Percentiles rank a stretch among this genome's conserved stretches.
phyloP scores from a whole-genome alignment of 2,888 invertebrate species.

The Suillia variegata region DNA sequence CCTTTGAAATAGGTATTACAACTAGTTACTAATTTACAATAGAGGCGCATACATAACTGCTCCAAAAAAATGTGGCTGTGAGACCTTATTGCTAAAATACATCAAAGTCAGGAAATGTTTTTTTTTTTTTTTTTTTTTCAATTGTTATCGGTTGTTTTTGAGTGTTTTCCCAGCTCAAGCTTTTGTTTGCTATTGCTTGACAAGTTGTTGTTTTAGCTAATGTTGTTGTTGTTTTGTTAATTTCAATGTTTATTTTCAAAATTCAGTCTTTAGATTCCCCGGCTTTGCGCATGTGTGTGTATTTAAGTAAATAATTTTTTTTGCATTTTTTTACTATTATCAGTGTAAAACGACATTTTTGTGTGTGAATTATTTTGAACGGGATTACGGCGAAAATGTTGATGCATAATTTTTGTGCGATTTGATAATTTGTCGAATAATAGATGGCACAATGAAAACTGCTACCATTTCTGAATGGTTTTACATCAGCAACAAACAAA shows the following conservation, averaged over 20 bases:
- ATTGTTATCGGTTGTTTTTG: no score
- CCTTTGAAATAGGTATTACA: neutral
- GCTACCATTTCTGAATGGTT: no score
- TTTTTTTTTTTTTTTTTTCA: no score
- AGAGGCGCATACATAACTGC: neutral
- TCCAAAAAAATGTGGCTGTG: neutral
- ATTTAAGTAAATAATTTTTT: constrained; percentile 13
- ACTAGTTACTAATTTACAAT: neutral
- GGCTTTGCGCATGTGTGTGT: constrained; percentile 55
- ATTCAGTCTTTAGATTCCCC: constrained; percentile 58
- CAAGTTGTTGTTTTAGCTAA: no score
- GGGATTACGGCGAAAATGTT: no score
- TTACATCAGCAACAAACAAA: no score
- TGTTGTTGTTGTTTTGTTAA: no score
- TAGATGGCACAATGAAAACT: no score
- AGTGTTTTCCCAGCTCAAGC: no score
- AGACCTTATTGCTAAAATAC: neutral
- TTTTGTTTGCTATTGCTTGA: neutral
- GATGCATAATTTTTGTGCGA: no score
- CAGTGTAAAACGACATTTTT: constrained; percentile 1
- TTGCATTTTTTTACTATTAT: constrained; percentile 9
- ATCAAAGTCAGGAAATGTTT: neutral
- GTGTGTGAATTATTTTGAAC: constrained; percentile 5
- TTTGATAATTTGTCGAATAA: no score
- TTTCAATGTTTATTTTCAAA: neutral